Conservation (phyloP, 2,888 invertebrate genomes). For the Linhomoeus sp. region DNA sequence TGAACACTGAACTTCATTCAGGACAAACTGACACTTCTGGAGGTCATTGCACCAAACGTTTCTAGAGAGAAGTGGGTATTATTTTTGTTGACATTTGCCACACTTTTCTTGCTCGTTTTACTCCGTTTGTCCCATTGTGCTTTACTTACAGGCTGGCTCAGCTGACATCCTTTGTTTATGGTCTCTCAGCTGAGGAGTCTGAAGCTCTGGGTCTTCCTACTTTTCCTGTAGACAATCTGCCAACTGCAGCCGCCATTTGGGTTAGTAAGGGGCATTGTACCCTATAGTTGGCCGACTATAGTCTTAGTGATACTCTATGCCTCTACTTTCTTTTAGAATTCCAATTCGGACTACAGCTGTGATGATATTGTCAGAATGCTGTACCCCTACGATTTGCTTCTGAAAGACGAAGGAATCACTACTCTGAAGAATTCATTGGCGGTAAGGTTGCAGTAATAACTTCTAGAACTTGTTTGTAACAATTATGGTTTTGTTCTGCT, state of each 20-base stretch:
- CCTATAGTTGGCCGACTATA: too few relatives aligned
- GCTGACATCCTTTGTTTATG: constrained; percentile 54
- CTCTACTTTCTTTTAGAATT: constrained; percentile 51
- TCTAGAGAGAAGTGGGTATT: background rate
- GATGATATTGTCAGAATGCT: constrained; percentile 50
- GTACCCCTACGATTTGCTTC: constrained; percentile 61
- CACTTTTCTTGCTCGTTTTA: background rate
- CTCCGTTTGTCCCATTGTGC: background rate
- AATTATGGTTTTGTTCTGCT: too few relatives aligned
- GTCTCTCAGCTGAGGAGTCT: constrained; percentile 54
- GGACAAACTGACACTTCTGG: constrained; percentile 2
- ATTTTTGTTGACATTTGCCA: background rate
- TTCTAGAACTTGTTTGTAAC: constrained; percentile 12
- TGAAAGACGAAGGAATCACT: constrained; percentile 52
- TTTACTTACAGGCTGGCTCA: constrained; percentile 38
- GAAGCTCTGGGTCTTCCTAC: constrained; percentile 54
- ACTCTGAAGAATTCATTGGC: constrained; percentile 50
- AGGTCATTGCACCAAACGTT: background rate
- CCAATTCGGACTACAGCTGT: constrained; percentile 44
- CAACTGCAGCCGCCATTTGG: constrained; percentile 45
- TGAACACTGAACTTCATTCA: constrained; percentile 9
- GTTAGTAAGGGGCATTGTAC: too few relatives aligned
- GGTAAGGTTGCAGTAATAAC: constrained; percentile 12
- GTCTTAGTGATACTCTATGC: too few relatives aligned
- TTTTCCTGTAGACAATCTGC: constrained; percentile 65